A percentile compares a stretch with the other conserved stretches of the same genome.
phyloP scores from a whole-genome alignment of 2,797 vertebrate genomes.

The Aeoliscus strigatus region DNA sequence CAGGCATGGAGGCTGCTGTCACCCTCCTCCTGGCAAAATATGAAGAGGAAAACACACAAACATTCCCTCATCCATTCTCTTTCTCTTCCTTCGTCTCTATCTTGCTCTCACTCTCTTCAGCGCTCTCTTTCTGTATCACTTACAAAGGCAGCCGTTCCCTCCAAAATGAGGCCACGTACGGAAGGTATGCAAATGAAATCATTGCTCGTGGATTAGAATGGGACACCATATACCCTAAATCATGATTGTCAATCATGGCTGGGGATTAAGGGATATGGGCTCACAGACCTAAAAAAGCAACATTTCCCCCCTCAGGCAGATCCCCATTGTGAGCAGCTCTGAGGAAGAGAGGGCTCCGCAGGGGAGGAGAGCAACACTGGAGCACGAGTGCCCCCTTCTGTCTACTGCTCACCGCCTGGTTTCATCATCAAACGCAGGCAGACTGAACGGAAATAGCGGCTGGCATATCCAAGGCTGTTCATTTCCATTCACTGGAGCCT shows the following conservation, averaged over 20 bases:
- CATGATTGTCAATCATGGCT: constrained; percentile 99
- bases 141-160: constrained; percentile 82
- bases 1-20: constrained; percentile 59
- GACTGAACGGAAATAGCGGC: constrained; percentile 63
- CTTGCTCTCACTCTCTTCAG: constrained; percentile 65
- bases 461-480: constrained; percentile 65
- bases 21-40: constrained; percentile 65
- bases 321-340: constrained; percentile 91
- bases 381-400: constrained; percentile 97
- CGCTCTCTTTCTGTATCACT: constrained; percentile 77
- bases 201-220: constrained; percentile 98
- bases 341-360: constrained; percentile 70
- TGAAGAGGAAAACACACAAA: constrained; percentile 51
- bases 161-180: constrained; percentile 94
- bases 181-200: constrained; percentile 99
- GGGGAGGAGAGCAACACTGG: constrained; percentile 79
- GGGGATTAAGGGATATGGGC: constrained; percentile 99
- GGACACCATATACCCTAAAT: constrained; percentile 99
- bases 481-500: constrained; percentile 66
- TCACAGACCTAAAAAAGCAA: constrained; percentile 99
- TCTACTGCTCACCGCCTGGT: constrained; percentile 63
- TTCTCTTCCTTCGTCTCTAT: constrained; percentile 67
- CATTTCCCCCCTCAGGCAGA: constrained; percentile 95
- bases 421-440: constrained; percentile 57
- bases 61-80: constrained; percentile 67